phyloP scores from a whole-genome alignment of 2,888 invertebrate genomes.

The Hemicrepidius hirtus region DNA sequence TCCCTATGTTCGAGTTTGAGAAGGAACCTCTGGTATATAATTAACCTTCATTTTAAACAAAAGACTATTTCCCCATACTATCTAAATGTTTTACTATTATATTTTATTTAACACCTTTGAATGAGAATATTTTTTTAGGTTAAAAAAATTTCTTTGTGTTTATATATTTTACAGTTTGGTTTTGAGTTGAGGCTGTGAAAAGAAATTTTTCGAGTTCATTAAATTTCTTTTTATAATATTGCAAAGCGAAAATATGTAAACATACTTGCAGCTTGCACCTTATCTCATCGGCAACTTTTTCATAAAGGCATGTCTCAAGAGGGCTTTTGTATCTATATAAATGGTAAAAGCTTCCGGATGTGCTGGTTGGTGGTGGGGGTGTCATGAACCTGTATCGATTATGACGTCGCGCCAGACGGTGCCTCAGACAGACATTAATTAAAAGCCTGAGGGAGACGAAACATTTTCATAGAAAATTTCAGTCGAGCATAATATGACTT shows the following conservation, averaged over 20 bases:
- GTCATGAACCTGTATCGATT: constrained; percentile 32
- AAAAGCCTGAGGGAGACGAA: constrained; percentile 6
- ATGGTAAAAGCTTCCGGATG: constrained; percentile 23
- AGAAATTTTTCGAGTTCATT: constrained; percentile 1
- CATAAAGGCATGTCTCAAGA: not conserved
- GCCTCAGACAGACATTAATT: constrained; percentile 21
- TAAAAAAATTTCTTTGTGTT: not conserved
- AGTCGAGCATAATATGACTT: constrained; percentile 16
- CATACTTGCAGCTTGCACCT: not conserved
- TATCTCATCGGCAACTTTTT: not conserved
- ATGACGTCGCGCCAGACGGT: constrained; percentile 27
- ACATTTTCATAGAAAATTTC: constrained; percentile 26
- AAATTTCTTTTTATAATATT: constrained; percentile 5
- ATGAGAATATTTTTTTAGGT: not conserved
- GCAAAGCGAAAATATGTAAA: not conserved
- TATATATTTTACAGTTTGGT: too few relatives aligned
- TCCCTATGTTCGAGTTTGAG: too few relatives aligned
- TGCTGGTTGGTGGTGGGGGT: not conserved
- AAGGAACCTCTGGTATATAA: too few relatives aligned
- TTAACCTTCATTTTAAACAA: too few relatives aligned
- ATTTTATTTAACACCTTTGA: too few relatives aligned
- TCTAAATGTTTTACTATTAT: too few relatives aligned
- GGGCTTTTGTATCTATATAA: constrained; percentile 14
- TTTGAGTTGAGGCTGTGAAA: too few relatives aligned
- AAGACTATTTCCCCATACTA: too few relatives aligned